Evolutionary conservation across 2,797 vertebrate genomes (phyloP), one percentile per base, ranked within the genome.

Genomic region (Ciconia nigra): DNA sequence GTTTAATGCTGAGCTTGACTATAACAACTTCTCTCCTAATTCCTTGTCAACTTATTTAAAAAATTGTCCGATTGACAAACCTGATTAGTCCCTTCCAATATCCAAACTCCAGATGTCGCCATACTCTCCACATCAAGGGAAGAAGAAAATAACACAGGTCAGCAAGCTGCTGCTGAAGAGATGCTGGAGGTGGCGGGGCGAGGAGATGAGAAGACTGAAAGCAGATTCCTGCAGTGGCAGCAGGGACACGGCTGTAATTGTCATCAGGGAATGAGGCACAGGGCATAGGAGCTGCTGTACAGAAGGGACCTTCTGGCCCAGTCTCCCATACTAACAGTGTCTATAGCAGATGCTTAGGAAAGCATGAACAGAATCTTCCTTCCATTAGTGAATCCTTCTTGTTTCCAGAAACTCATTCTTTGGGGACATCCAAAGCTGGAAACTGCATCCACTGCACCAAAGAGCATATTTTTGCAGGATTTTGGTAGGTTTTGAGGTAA

Each of bases 221-320:
- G 55, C 9, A 58, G 79, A 73, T 52, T 73, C 25, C n/a, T 57
- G 35, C 39, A 28, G 42, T 2, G 0, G 35, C 58, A 77, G 52
- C 15, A 72, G 25, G 22, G 24, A 49, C 44, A 44, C 0, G 0
- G 11, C 33, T 73, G 10, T 31, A 16, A 49, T 10, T 7, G 5
- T 17, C 59, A 35, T 47, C 13, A 7, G n/a, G 39, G 28, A 70
- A 74, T 6, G 25, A 77, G 42, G 37, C 35, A 49, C 3, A 65
- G 41, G 12, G 19, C 11, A 51, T 1, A 0, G 13, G 17, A 73
- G 7, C 6, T 82, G 19, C 16, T 3, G 1, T 25, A 15, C 13
- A 49, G 11, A 24, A 76, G 46, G 10, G 5, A 46, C 15, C 42
- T 44, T 55, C 35, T 66, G n/a, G 13, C 5, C 31, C 24, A 7